Base-by-base conservation (phyloP, 92 coral and sea anemone species). In the Actinernus sp. region DNA sequence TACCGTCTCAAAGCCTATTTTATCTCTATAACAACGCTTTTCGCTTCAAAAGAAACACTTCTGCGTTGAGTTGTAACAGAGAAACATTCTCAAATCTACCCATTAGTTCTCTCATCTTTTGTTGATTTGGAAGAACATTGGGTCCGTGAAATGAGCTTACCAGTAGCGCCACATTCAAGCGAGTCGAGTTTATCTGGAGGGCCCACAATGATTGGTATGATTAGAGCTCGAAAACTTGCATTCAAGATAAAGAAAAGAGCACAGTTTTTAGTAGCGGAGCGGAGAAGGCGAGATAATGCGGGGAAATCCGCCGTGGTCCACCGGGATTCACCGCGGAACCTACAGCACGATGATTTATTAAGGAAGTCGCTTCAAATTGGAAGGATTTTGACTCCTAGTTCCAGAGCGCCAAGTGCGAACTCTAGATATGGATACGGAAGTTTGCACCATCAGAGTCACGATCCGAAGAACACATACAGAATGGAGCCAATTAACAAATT, bases 171-270 rank as follows among this genome's bases (percentile, higher is more conserved):
- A 11, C 59, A 53, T 18, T 88, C 95, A 10, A 56, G 65, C 49
- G 47, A 36, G 18, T 87, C 88, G 0, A 78, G 88, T 0, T 80
- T 87, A 31, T 65, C 56, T 2, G 88, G 89, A 2, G 92, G 97
- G 0, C 86, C 97, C 0, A 69, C 86, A 1, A 81, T 95, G 90
- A 83, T 95, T 14, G 99, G 99, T 9, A 91, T 95, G 99, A 95
- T 95, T 14, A 73, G 97, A 24, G 99, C 99, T 1, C 53, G 99
- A 30, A 95, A 95, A 68, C 79, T 95, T 2, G 99, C 99, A 5
- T 81, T 86, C 1, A 95, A 95, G 68, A 67, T 95, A 6, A 95
- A 95, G 73, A 87, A 82, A 55, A 84, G 99, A 30, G 99, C 99
- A 16, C 97, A 91, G 58, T 95, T 95, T 80, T 57, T 95, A 4